Conservation (phyloP, 2,797 vertebrate species). For the Diplodus puntazzo region DNA sequence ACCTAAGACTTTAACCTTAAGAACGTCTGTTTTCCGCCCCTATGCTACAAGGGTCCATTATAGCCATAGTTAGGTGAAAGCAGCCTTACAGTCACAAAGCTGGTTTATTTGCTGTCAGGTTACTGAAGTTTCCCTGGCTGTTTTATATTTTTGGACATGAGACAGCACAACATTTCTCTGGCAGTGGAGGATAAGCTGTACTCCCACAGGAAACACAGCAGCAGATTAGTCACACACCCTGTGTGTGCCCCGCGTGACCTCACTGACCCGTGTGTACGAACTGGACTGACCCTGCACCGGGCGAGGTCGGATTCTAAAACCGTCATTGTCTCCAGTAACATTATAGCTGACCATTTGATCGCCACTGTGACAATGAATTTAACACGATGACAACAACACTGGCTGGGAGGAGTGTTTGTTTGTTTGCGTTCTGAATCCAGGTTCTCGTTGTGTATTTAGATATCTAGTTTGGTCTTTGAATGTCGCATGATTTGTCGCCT, state of each 20-base stretch:
- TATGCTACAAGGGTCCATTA: no score
- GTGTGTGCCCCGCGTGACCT: neutral
- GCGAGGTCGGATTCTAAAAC: slow-evolving; percentile 19
- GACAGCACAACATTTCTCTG: neutral
- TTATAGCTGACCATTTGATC: slow-evolving; percentile 21
- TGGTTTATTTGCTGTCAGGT: neutral
- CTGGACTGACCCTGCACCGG: neutral
- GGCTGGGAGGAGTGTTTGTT: neutral
- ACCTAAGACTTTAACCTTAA: no score
- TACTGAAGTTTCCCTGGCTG: neutral
- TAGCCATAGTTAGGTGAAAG: no score
- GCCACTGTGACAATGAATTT: slow-evolving; percentile 12
- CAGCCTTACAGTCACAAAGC: neutral
- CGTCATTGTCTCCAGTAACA: slow-evolving; percentile 27
- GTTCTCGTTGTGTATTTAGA: no score
- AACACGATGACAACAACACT: slow-evolving; percentile 3
- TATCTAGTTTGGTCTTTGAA: no score
- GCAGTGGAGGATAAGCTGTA: neutral
- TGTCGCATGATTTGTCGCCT: no score
- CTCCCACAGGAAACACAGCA: slow-evolving; percentile 4
- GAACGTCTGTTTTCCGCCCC: no score
- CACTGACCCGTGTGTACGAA: neutral
- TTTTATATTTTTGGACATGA: neutral
- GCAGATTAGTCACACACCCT: neutral
- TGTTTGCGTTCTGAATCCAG: no score